Evolutionary conservation across 1,140 invertebrate species (phyloP), one percentile per base, ranked within the genome.

Genomic region (Oryzaephilus surinamensis): DNA sequence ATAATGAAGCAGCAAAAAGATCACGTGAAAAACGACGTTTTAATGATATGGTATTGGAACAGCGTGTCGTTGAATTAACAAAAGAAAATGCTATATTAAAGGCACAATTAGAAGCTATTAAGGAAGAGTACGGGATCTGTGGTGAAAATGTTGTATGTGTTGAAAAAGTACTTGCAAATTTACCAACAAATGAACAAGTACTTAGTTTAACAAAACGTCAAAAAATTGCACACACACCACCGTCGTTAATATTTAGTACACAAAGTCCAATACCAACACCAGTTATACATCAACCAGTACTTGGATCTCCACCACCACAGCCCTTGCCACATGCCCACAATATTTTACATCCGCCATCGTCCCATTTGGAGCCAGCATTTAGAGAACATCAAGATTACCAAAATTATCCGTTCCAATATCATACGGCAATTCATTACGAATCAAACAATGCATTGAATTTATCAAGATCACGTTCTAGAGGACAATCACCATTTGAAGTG

Each of bases 1-100:
- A 97, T 65, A 98, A 98, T 63, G 93, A 97, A 62, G 93, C 94
- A 0, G 94, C 66, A 85, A 97, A 65, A 88, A 67, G 92, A 4
- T 96, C 91, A 2, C 72, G 94, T 1, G 93, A 97, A 62, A 97
- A 97, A 66, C 72, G 94, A 11, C 76, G 94, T 7, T 84, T 94
- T 66, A 96, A 97, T 58, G 94, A 98, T 62, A 92, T 97, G 86
- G 89, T 95, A 0, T 67, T 97, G 6, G 92, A 97, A 59, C 87
- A 90, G 49, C 70, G 90, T 19, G 93, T 98, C 10, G 78, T 93
- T 32, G 91, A 96, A 60, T 66, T 97, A 4, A 92, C 87, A 47
- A 90, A 93, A 61, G 92, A 97, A 60, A 98, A 97, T 58, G 83
- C 91, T 55, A 78, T 93, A 8, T 69, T 98, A 0, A 85, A 91